Evolutionary conservation across 2,797 vertebrate genomes (phyloP), one percentile per base, ranked within the genome.

Genomic region (Enoplosus armatus): DNA sequence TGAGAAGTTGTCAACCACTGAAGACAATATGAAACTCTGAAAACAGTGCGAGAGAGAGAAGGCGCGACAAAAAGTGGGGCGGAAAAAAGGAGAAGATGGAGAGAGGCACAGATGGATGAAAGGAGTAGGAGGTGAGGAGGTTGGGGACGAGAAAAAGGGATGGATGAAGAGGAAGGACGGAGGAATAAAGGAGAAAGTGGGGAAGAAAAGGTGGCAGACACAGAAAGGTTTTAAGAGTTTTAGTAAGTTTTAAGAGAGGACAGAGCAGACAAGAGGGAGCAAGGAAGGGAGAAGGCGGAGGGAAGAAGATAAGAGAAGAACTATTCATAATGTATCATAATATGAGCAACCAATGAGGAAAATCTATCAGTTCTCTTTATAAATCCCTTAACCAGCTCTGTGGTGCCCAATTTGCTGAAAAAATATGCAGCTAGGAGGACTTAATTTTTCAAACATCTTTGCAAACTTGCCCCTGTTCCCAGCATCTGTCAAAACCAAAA

Each of bases 1-100:
- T 33, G 67, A 80, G 79, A 48, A 82, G 59, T 43, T 85, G 88
- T 89, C 81, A 85, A 53, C 68, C 37, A 41, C 37, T 3, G 75
- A 72, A 16, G 76, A 83, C 65, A 84, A 81, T 73, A 43, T 55
- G 79, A 66, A 66, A 64, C 43, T 75, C 1, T 35, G 39, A 50
- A 76, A 61, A 58, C 45, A 51, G 48, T 47, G 51, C 8, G 22
- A 45, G 33, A 53, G 54, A 55, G 75, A 73, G 51, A 31, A 15
- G 47, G 29, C 63, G 22, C 22, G 11, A 65, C 18, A 4, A 11
- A 41, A 61, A 35, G 3, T 22, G 4, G 24, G 18, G 9, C 10
- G 5, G 6, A 45, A 66, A 20, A 24, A 39, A 45, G 8, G 3
- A 47, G 4, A 45, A 24, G 24, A 45, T 16, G 37, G 45, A 60